These are phyloP conservation scores for Tenthredo amoena DNA, from an alignment of 2,888 invertebrate genomes.

Conservation along the genomic window DNA sequence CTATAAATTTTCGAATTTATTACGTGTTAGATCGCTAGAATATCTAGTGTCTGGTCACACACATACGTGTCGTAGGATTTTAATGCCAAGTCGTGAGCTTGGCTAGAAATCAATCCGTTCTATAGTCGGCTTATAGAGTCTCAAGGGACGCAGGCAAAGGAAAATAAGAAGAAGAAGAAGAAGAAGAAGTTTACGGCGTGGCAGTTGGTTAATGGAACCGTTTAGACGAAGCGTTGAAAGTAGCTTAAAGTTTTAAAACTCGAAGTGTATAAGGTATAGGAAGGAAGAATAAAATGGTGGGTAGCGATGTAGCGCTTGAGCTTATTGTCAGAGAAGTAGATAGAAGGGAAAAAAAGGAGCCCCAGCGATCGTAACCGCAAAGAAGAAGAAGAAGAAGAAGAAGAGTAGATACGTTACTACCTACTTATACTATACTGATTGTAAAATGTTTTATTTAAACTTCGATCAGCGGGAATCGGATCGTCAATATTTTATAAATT, in stretches of 20 bases:
- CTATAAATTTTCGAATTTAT: not conserved
- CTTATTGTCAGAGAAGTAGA: not conserved
- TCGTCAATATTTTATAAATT: slow-evolving; percentile 34
- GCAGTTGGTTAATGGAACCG: slow-evolving; percentile 56
- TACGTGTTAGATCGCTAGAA: not conserved
- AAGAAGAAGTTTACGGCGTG: slow-evolving; percentile 26
- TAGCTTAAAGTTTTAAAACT: slow-evolving; percentile 49
- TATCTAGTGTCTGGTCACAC: not conserved
- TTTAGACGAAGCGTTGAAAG: slow-evolving; percentile 55
- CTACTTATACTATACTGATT: slow-evolving; percentile 1
- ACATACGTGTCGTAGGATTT: not conserved
- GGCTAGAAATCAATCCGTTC: slow-evolving; percentile 41
- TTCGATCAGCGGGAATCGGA: slow-evolving; percentile 1
- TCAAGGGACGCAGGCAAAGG: not conserved
- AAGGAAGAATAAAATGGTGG: not conserved
- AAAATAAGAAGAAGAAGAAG: not conserved
- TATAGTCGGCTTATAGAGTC: slow-evolving; percentile 40
- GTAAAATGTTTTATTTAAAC: slow-evolving; percentile 27
- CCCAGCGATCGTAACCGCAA: not conserved
- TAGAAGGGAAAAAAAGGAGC: not conserved
- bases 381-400: too few relatives aligned
- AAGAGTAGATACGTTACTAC: not conserved
- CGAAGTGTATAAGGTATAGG: not conserved
- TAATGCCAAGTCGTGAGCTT: too few relatives aligned
- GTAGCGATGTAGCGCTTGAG: not conserved